Evolutionary conservation across 2,113 vertebrate genomes (phyloP), one percentile per base, ranked within the genome.

Genomic region (Sialia sialis): DNA sequence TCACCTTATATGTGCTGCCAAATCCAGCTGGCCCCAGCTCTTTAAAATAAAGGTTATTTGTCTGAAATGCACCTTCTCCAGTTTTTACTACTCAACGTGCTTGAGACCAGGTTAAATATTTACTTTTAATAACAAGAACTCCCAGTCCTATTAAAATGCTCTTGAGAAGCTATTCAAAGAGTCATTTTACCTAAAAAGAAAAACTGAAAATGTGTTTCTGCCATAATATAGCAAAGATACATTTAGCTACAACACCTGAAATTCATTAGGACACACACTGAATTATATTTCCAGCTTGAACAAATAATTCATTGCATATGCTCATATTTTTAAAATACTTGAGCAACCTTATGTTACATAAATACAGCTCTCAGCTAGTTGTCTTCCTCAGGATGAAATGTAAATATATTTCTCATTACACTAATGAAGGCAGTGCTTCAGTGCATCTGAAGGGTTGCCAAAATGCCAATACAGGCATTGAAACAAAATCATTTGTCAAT

Each of bases 401-500:
- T 27, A 73, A 84, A 80, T 3, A 1, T 10, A 84, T 78, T 77
- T 80, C 34, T 91, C 78, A 60, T 82, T 82, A 85, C 51, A 63
- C 13, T 87, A 87, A 94, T 30, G 51, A 80, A 70, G 68, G 43
- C 38, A 63, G 55, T 6, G 20, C 69, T 60, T 41, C 19, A 82
- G 51, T 3, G 1, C 72, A 20, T 67, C 75, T 84, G 87, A 96
- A 88, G 29, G 25, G 38, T 22, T 96, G 85, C n/a, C 90, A 93
- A 75, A 90, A 63, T 32, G 52, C 27, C 91, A 93, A 52, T 29
- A 67, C 2, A 36, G 49, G 20, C 4, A 0, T 2, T 38, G 91
- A 93, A 80, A 78, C 12, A 90, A 85, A 90, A 73, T 60, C n/a
- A 70, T 86, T 86, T 72, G 39, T 94, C 82, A 94, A 38, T 17